phyloP scores from a whole-genome alignment of 2,888 invertebrate species.

The Mechanitis mazaeus region DNA sequence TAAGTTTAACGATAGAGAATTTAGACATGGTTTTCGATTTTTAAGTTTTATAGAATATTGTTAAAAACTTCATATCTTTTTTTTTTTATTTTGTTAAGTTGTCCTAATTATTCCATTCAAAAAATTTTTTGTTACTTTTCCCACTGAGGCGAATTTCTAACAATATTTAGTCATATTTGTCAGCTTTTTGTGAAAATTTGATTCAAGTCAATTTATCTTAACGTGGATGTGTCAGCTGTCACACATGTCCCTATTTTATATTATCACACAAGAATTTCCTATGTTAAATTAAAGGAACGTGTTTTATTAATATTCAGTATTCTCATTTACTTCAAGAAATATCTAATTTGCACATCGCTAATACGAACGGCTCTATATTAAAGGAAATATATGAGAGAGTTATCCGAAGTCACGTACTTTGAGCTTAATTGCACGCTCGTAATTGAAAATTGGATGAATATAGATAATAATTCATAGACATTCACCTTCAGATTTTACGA shows the following conservation, averaged over 20 bases:
- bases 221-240: neutral
- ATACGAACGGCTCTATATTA: slow-evolving; percentile 4
- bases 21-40: no score
- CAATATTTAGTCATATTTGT: no score
- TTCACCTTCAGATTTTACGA: slow-evolving; percentile 8
- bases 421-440: slow-evolving; percentile 11
- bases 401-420: slow-evolving; percentile 19
- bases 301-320: slow-evolving; percentile 1
- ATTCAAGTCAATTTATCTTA: no score
- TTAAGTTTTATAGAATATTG: no score
- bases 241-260: neutral
- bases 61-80: no score
- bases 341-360: slow-evolving; percentile 14
- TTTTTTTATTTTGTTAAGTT: no score
- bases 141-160: no score
- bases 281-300: neutral
- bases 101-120: no score
- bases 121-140: no score
- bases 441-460: slow-evolving; percentile 18
- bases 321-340: slow-evolving; percentile 8
- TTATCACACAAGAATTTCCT: neutral
- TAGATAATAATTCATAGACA: slow-evolving; percentile 11
- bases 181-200: no score
- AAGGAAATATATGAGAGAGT: slow-evolving; percentile 10
- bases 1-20: no score